Percentiles rank a stretch among this genome's conserved stretches.
phyloP scores from a whole-genome alignment of 2,888 invertebrate genomes.

The Ephialtes manifestator region DNA sequence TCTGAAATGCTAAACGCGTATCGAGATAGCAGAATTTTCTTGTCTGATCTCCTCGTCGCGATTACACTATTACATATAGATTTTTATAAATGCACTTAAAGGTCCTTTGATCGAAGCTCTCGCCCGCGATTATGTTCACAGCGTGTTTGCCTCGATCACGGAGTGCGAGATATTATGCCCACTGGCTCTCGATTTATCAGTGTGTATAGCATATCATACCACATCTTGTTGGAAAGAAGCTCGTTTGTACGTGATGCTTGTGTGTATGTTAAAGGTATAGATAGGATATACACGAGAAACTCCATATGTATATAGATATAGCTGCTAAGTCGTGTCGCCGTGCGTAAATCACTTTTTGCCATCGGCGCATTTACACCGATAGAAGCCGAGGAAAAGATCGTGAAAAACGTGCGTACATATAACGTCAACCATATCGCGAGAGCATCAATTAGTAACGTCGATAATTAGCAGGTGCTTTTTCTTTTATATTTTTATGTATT shows the following conservation, averaged over 20 bases:
- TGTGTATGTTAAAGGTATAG: conserved; percentile 26
- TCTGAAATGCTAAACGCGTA: conserved; percentile 49
- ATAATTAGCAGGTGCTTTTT: conserved; percentile 65
- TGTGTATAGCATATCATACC: conserved; percentile 26
- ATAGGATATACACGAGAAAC: conserved; percentile 16
- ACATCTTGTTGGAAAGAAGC: conserved; percentile 49
- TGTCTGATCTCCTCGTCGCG: conserved; percentile 17
- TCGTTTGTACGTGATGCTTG: conserved; percentile 34
- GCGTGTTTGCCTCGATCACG: conserved; percentile 33
- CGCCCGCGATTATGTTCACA: background rate
- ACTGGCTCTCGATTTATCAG: conserved; percentile 54
- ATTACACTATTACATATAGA: conserved; percentile 30
- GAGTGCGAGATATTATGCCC: conserved; percentile 53
- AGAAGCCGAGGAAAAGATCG: conserved; percentile 48
- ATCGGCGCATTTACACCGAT: conserved; percentile 50
- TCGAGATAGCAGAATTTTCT: conserved; percentile 45
- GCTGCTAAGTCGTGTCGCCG: conserved; percentile 39
- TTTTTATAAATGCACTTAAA: conserved; percentile 53
- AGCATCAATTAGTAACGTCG: conserved; percentile 67
- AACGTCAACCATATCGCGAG: conserved; percentile 56
- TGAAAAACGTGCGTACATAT: conserved; percentile 44
- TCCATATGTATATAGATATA: conserved; percentile 30
- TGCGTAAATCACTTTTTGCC: conserved; percentile 69
- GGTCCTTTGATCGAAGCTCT: conserved; percentile 50
- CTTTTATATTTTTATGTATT: conserved; percentile 51